These are phyloP conservation scores for Otus sunia DNA, from an alignment of 2,113 vertebrate species.

Conservation along the genomic window DNA sequence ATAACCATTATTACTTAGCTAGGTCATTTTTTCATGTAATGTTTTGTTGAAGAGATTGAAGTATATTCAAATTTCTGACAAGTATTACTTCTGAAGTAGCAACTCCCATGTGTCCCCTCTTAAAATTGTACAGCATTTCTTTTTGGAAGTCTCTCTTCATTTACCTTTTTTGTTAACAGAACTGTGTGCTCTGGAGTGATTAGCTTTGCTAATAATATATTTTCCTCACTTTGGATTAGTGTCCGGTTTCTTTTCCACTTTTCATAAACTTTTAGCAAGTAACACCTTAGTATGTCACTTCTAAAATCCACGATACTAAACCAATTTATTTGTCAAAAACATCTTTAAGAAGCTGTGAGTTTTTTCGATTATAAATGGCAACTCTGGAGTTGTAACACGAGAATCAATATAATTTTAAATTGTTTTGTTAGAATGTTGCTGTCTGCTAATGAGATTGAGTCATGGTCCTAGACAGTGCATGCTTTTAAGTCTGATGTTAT, in stretches of 20 bases:
- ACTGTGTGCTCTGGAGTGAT: not conserved
- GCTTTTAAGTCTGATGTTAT: not conserved
- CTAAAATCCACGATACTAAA: not conserved
- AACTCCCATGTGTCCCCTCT: not conserved
- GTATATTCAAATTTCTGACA: not conserved
- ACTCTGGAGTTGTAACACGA: not conserved
- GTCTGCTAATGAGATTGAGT: not conserved
- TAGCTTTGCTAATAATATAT: not conserved
- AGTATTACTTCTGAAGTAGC: not conserved
- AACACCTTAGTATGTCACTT: not conserved
- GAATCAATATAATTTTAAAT: not conserved
- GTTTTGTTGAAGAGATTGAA: not conserved
- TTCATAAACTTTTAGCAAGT: not conserved
- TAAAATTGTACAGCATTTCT: not conserved
- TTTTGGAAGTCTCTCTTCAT: not conserved
- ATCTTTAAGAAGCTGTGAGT: not conserved
- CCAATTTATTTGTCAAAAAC: not conserved
- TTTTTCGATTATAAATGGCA: not conserved
- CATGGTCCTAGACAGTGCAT: not conserved
- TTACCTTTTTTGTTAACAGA: not conserved
- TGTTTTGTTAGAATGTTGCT: not conserved
- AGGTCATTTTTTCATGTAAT: not conserved
- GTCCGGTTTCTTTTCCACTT: not conserved
- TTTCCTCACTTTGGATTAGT: not conserved
- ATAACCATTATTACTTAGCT: not conserved